Conservation (phyloP, 2,113 vertebrate species). For the Chloropsis hardwickii region DNA sequence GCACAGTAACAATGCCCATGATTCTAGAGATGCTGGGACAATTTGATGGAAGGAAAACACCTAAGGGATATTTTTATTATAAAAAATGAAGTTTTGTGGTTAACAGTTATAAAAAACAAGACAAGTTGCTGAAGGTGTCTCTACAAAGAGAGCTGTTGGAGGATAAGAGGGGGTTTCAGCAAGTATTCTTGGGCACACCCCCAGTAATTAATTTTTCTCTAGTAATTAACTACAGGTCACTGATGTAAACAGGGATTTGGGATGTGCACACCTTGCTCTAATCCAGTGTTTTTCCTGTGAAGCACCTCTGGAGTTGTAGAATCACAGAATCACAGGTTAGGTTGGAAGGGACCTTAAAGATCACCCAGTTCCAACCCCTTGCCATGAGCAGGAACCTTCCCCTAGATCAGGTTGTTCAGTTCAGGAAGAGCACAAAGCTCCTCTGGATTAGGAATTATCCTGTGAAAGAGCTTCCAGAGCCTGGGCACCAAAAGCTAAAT, state of each 20-base stretch:
- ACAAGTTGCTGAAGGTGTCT: neutral
- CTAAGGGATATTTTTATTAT: neutral
- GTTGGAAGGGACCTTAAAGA: neutral
- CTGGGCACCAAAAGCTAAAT: neutral
- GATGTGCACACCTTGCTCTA: neutral
- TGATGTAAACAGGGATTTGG: neutral
- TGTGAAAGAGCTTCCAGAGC: neutral
- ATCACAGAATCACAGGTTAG: neutral
- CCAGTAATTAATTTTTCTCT: neutral
- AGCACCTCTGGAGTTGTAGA: rapidly evolving
- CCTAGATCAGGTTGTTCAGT: neutral
- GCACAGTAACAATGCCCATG: no score
- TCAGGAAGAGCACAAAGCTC: neutral
- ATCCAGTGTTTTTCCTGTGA: neutral
- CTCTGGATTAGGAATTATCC: neutral
- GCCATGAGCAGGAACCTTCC: neutral
- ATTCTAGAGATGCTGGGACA: neutral
- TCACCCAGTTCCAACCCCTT: neutral
- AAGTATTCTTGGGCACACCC: neutral
- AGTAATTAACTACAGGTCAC: neutral
- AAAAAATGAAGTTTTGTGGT: neutral
- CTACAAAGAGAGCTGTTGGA: neutral
- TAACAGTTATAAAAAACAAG: neutral
- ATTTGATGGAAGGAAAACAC: neutral
- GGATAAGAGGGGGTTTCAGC: rapidly evolving